Conservation (phyloP, 2,797 vertebrate genomes). For the Rhyacichthys aspro region DNA sequence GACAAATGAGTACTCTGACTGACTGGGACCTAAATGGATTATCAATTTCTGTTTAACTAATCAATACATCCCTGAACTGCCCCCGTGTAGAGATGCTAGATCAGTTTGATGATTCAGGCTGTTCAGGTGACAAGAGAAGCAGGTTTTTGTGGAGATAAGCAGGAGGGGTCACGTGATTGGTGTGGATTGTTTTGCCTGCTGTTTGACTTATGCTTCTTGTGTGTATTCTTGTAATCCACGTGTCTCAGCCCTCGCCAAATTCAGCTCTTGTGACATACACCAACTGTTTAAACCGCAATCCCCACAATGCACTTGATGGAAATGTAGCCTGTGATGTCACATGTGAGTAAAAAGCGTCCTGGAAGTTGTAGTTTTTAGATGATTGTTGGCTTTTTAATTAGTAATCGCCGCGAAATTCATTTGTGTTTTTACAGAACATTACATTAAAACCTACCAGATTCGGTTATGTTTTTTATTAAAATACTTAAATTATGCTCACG, state of each 20-base stretch:
- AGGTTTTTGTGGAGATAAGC: background rate
- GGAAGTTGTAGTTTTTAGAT: conserved; percentile 65
- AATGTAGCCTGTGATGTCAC: conserved; percentile 13
- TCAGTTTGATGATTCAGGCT: background rate
- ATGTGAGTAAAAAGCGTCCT: fast-evolving
- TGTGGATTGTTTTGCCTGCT: background rate
- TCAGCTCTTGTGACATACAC: conserved; percentile 46
- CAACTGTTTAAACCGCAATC: conserved; percentile 60
- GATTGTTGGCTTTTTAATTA: fast-evolving
- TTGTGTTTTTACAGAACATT: fast-evolving
- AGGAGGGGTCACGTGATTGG: background rate
- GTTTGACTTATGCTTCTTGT: conserved; percentile 5
- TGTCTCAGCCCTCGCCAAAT: conserved; percentile 65
- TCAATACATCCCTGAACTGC: background rate
- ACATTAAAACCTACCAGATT: too few species aligned
- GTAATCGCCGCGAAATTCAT: fast-evolving
- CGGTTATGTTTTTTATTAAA: background rate
- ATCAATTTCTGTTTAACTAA: background rate
- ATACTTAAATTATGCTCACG: fast-evolving
- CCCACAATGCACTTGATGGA: conserved; percentile 30
- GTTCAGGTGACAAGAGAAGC: background rate
- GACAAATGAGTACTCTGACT: too few species aligned
- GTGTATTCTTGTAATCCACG: conserved; percentile 66
- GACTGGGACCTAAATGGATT: too few species aligned
- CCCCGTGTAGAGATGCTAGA: background rate